Evolutionary conservation across 2,113 vertebrate genomes (phyloP).

Genomic region (Perccottus glenii): DNA sequence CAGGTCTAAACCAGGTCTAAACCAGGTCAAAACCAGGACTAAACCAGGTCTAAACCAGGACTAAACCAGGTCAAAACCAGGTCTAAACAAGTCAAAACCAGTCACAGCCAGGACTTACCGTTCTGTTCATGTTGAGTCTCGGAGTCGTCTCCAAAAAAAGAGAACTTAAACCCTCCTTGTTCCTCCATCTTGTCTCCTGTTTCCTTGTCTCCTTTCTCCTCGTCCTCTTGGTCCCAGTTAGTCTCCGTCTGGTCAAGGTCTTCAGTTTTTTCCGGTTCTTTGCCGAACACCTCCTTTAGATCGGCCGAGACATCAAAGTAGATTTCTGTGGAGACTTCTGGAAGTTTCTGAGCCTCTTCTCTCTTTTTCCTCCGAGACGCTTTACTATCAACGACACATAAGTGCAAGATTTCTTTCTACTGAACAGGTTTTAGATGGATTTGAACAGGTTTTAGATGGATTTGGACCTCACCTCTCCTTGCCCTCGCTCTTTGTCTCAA

Average conservation of each 20-base stretch:
- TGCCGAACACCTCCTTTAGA: conserved; percentile 85
- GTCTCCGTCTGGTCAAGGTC: conserved; percentile 34
- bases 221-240: conserved; percentile 44
- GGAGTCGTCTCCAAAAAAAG: conserved; percentile 83
- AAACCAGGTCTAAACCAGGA: neutral
- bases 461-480: neutral
- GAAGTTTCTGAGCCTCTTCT: conserved; percentile 83
- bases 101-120: conserved; percentile 47
- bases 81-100: neutral
- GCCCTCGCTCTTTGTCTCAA: conserved; percentile 81
- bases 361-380: conserved; percentile 82
- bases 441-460: too few relatives aligned
- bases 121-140: conserved; percentile 41
- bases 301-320: conserved; percentile 84
- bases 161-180: conserved; percentile 82
- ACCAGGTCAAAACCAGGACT: too few relatives aligned
- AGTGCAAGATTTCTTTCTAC: neutral
- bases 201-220: conserved; percentile 27
- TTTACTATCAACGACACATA: conserved; percentile 75
- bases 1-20: too few relatives aligned
- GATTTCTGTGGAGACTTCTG: conserved; percentile 88
- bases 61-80: neutral
- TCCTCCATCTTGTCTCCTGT: conserved; percentile 35
- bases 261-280: conserved; percentile 36
- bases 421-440: too few relatives aligned